phyloP scores from a whole-genome alignment of 2,888 invertebrate species.

The Euclidia mi region DNA sequence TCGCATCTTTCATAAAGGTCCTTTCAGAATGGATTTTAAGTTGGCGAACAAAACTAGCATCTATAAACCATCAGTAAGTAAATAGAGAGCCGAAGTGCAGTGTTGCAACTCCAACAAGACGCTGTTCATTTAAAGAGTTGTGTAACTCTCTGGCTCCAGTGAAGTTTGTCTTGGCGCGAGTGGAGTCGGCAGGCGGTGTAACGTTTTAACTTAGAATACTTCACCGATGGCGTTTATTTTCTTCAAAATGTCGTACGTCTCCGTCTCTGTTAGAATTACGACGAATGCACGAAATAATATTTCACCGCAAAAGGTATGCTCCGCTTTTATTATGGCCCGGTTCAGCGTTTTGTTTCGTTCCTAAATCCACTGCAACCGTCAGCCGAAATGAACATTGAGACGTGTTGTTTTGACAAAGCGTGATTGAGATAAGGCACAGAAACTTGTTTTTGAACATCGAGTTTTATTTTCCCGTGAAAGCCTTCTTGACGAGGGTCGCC shows the following conservation, averaged over 20 bases:
- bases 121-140: constrained; percentile 77
- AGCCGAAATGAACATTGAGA: constrained; percentile 38
- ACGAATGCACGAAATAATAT: constrained; percentile 37
- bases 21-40: constrained; percentile 29
- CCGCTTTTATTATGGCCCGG: constrained; percentile 35
- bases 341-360: constrained; percentile 33
- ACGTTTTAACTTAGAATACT: constrained; percentile 65
- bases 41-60: constrained; percentile 42
- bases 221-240: constrained; percentile 59
- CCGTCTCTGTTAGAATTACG: constrained; percentile 34
- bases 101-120: constrained; percentile 66
- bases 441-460: constrained; percentile 72
- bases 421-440: constrained; percentile 71
- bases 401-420: constrained; percentile 34
- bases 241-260: constrained; percentile 47
- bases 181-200: constrained; percentile 56
- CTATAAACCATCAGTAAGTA: constrained; percentile 65
- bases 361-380: constrained; percentile 42
- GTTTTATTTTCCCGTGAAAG: constrained; percentile 80
- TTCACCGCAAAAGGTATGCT: constrained; percentile 33
- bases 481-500: constrained; percentile 83
- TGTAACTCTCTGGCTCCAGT: constrained; percentile 62
- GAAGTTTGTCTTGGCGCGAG: constrained; percentile 67
- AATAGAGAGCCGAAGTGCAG: constrained; percentile 64
- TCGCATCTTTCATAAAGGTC: constrained; percentile 33